phyloP scores from a whole-genome alignment of 2,888 invertebrate genomes.

The Coronaproctus castanopsis region DNA sequence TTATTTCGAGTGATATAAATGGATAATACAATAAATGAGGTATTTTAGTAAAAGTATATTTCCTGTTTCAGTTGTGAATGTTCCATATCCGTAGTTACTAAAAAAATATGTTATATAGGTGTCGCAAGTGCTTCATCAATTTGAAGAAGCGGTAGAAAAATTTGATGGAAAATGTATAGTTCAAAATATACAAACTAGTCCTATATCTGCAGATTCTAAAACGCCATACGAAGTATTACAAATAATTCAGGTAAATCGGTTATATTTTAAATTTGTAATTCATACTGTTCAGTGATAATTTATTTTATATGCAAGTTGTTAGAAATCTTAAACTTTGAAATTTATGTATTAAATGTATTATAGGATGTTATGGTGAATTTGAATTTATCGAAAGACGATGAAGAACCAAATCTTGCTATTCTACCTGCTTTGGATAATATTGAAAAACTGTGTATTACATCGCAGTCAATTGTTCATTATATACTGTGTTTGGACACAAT shows the following conservation, averaged over 20 bases:
- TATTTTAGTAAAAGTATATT: no score
- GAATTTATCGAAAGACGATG: constrained; percentile 11
- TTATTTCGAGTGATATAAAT: no score
- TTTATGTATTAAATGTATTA: no score
- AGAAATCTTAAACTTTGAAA: no score
- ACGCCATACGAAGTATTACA: constrained; percentile 2
- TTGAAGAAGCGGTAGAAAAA: constrained; percentile 11
- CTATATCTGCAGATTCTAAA: neutral
- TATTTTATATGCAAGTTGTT: no score
- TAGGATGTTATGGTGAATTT: constrained; percentile 11
- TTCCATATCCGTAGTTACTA: no score
- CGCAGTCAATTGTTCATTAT: constrained; percentile 74
- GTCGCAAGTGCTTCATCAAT: constrained; percentile 4
- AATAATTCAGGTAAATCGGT: constrained; percentile 8
- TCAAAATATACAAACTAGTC: neutral
- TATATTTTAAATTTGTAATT: no score
- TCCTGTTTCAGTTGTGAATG: no score
- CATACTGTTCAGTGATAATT: no score
- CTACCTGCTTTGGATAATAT: constrained; percentile 26
- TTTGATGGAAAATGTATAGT: constrained; percentile 5
- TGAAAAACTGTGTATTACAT: constrained; percentile 44
- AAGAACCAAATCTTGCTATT: constrained; percentile 11
- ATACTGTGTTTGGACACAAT: constrained; percentile 60
- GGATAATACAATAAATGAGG: no score
- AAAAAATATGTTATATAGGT: no score